Evolutionary conservation across 2,797 vertebrate genomes (phyloP), one percentile per base, ranked within the genome.

Genomic region (Discoglossus pictus): DNA sequence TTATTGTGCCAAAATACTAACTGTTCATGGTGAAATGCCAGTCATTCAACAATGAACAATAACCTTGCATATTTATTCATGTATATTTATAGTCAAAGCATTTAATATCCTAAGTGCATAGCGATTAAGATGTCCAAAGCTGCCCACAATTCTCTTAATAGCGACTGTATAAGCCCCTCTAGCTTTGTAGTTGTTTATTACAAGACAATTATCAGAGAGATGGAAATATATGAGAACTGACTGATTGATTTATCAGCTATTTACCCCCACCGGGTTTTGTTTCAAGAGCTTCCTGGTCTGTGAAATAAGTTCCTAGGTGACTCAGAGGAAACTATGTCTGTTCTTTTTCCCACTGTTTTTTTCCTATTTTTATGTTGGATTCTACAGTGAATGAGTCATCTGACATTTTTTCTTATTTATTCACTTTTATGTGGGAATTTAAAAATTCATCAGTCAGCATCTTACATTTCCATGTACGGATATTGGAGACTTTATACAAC

Each of bases 241-340:
- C 24, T 42, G 46, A 67, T 51, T 34, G 34, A 15, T 42, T 50
- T 67, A 67, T 67, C 65, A 67, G 65, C 46, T 51, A 54, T 18
- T 31, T 13, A 59, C 21, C 9, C 12, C n/a, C 8, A n/a, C 8
- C 4, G 15, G 34, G 11, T 56, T 48, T 56, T 46, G 5, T 21
- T 15, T 17, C 2, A 1, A 40, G 5, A 7, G 3, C 35, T 46
- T 39, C 10, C 2, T n/a, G 13, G 8, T 17, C 46, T 51, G 35
- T 2, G 27, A 16, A 16, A 17, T 20, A 10, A 38, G 16, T 50
- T 51, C 46, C 17, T 17, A 31, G 23, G 27, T 68, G 65, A 68
- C 65, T 68, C 65, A 68, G 24, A 52, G 65, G 56, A 68, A 68
- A 46, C n/a, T 23, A 15, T 27, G 52, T 58, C 53, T 58, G 17